These are phyloP conservation scores for Ernsta delagoae DNA, from an alignment of 2,888 invertebrate species.

Conservation along the genomic window DNA sequence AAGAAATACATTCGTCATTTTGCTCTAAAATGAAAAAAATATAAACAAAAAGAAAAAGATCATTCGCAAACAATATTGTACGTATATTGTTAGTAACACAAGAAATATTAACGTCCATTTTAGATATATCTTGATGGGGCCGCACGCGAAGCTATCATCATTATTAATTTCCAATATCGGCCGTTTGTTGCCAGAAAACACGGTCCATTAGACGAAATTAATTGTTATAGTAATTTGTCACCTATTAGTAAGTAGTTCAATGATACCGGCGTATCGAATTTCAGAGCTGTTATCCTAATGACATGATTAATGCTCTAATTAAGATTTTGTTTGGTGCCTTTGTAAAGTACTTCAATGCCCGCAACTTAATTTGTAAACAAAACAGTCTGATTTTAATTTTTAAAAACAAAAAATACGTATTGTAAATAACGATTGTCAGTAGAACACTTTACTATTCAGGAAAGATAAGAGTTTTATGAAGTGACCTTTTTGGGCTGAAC, in stretches of 20 bases:
- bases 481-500: no score
- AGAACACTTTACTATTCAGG: no score
- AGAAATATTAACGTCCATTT: not conserved
- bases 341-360: no score
- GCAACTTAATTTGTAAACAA: not conserved
- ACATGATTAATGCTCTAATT: not conserved
- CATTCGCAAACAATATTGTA: no score
- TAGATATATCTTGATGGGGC: conserved; percentile 11
- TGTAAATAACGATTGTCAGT: no score
- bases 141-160: conserved; percentile 32
- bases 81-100: not conserved
- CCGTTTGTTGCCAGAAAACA: conserved; percentile 30
- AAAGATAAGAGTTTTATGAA: no score
- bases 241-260: conserved; percentile 5
- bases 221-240: conserved; percentile 13
- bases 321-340: not conserved
- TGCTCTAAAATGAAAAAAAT: no score
- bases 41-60: no score
- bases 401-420: no score
- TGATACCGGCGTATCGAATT: not conserved
- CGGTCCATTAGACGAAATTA: conserved; percentile 21
- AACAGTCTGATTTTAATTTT: no score
- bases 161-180: conserved; percentile 31
- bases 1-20: no score
- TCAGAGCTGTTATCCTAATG: conserved; percentile 3